phyloP scores from a whole-genome alignment of 2,113 vertebrate genomes.

The Neotragus pygmaeus region DNA sequence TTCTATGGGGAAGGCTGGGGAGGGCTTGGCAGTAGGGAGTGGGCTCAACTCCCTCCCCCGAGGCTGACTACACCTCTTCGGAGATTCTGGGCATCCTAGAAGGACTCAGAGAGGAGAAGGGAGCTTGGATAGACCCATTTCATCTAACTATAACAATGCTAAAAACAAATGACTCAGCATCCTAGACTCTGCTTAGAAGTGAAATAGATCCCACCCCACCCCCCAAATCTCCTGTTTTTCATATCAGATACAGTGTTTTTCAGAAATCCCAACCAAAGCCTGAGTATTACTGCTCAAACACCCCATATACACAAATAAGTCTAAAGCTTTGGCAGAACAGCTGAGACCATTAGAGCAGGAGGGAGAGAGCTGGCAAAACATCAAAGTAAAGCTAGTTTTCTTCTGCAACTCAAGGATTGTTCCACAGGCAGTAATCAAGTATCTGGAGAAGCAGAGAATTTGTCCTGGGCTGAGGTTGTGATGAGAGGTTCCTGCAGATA shows the following conservation, averaged over 20 bases:
- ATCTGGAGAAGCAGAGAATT: neutral
- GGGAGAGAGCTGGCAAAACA: neutral
- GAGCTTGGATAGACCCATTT: neutral
- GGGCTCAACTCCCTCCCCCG: fast-evolving
- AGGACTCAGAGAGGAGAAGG: neutral
- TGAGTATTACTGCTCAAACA: neutral
- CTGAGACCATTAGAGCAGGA: neutral
- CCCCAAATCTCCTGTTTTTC: neutral
- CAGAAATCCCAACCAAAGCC: slow-evolving; percentile 5
- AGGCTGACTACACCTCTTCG: neutral
- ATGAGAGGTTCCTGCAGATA: neutral
- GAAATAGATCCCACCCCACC: neutral
- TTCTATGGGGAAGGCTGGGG: neutral
- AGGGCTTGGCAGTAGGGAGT: neutral
- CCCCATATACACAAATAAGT: neutral
- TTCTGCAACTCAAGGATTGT: no score
- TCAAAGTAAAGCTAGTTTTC: neutral
- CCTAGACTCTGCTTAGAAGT: neutral
- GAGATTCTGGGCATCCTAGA: neutral
- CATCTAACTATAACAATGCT: neutral
- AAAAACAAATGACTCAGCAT: neutral
- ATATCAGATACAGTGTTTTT: neutral
- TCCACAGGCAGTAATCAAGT: neutral
- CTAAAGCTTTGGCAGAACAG: neutral
- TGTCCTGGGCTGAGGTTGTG: neutral